Percentiles rank a stretch among this genome's conserved stretches.
These are phyloP conservation scores for Dromiciops gliroides DNA, from an alignment of 2,113 vertebrate genomes.

Conservation along the genomic window DNA sequence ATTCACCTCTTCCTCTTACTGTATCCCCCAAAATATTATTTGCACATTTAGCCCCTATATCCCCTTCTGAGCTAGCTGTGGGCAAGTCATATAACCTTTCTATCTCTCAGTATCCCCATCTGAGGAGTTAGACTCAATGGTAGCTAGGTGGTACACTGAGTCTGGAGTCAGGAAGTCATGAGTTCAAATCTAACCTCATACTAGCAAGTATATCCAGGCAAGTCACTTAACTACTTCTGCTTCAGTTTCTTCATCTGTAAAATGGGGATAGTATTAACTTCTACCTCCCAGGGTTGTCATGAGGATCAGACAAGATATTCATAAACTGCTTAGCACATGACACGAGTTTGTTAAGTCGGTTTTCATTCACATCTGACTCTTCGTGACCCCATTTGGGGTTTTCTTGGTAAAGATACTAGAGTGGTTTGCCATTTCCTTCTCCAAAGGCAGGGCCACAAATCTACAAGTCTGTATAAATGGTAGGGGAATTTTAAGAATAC, in stretches of 20 bases:
- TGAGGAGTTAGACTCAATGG: background rate
- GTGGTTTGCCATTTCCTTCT: background rate
- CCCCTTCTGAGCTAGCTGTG: background rate
- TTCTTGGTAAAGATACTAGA: background rate
- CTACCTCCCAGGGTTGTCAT: no score
- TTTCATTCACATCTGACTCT: background rate
- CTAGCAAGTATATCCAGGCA: background rate
- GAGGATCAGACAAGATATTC: background rate
- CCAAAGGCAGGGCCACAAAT: background rate
- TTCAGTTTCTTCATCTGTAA: background rate
- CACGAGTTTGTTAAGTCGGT: background rate
- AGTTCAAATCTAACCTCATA: background rate
- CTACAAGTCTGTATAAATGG: background rate
- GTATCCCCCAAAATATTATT: background rate
- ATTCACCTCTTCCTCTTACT: background rate
- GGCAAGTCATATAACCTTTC: background rate
- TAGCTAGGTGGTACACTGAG: background rate
- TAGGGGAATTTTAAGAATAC: background rate
- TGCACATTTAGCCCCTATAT: background rate
- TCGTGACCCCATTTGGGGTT: background rate
- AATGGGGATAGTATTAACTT: background rate
- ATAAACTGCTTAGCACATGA: background rate
- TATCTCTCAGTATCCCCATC: background rate
- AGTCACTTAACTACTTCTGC: no score
- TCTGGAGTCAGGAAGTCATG: background rate